Evolutionary conservation across 1,140 invertebrate genomes (phyloP), one percentile per base, ranked within the genome.

Genomic region (Ips nitidus): DNA sequence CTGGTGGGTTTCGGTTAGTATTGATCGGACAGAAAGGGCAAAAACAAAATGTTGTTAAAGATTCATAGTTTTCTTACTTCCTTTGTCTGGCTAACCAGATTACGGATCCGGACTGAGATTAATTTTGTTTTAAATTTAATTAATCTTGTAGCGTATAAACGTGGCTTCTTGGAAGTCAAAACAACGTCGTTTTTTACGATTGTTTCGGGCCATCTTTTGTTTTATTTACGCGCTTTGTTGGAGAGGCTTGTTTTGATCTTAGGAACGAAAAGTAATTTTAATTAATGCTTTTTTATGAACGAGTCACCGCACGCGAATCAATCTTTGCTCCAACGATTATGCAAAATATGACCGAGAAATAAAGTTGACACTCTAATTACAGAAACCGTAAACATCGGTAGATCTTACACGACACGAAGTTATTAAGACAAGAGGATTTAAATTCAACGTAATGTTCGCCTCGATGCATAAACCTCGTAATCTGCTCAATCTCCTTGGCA

Each of bases 71-170:
- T 59, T 52, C 61, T 64, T 63, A 65, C 8, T 68, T 60, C 66
- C 57, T 68, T 68, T 68, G 66, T 68, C 66, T 68, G 56, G 36
- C 56, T 52, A 60, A 68, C 66, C 39, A 42, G 56, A 59, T 68
- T 68, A 60, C 38, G 45, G 58, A 59, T 60, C 66, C 38, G n/a
- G 66, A 68, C 57, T 52, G 47, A 60, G 66, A 68, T 69, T 69
- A 64, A 69, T 64, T 56, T 64, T 63, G 67, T 63, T 69, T 69
- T 69, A 69, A 69, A 69, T 69, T 69, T 63, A 69, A 69, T 69
- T 69, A 69, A 64, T 62, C 67, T 63, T 57, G 50, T 45, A 63
- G 60, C 67, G 59, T 41, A 47, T 40, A 69, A 62, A 69, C 67
- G 50, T 60, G 56, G 57, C 66, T 8, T 68, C 58, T 60, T 56